Evolutionary conservation across 1,140 invertebrate species (phyloP), one percentile per base, ranked within the genome.

Genomic region (Pogonomyrmex californicus): DNA sequence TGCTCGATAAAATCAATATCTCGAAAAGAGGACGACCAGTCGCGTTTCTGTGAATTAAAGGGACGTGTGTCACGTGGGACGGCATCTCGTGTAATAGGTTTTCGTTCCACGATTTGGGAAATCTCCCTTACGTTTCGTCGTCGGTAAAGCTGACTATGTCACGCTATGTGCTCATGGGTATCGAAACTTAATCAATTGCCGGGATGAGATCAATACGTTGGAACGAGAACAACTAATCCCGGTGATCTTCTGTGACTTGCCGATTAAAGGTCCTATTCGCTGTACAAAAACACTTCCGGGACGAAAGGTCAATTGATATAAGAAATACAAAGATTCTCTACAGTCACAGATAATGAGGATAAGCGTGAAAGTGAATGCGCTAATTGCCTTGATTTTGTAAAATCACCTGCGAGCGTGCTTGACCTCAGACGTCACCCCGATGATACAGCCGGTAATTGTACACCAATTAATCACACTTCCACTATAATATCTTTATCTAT

Each of bases 111-210:
- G 17, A 12, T 54, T 79, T 65, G 47, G 77, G 41, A 75, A 75
- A 60, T 47, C 51, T 49, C 79, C 54, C 41, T 49, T 49, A 68
- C 17, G 38, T 60, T 60, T 12, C 17, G n/a, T 23, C 60, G 44
- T 9, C 44, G 4, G 54, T 23, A 49, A 62, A 83, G 30, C 33
- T 73, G 41, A 38, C 54, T 49, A 62, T 30, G 56, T 83, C 79
- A 75, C n/a, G 68, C 79, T 83, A 58, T 56, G 47, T 60, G 7
- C 41, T 75, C 54, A 38, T 41, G n/a, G 30, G n/a, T 62, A 73
- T 75, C 79, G 79, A 62, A 83, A 75, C 68, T 83, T 83, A 73
- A 83, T 82, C 79, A 82, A 33, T 44, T 44, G 68, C 9, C 12
- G 54, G 54, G 33, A 82, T 51, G 38, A 65, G 44, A 83, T 83